Base-by-base conservation (phyloP, 2,888 invertebrate genomes). In the Drosophila mercatorum region DNA sequence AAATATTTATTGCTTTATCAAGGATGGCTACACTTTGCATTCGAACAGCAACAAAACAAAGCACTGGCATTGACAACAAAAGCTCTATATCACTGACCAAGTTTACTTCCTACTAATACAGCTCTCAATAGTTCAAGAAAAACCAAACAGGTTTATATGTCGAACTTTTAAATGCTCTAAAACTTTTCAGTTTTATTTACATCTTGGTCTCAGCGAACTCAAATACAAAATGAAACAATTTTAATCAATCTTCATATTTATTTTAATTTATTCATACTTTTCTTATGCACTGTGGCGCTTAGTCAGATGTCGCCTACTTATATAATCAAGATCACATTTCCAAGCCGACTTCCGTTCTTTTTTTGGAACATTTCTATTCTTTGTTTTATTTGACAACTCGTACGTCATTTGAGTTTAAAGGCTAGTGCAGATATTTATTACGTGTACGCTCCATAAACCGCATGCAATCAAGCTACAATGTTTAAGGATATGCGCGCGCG, bases 371-470 rank as follows among this genome's bases (percentile, higher is more conserved):
- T 22, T 49, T 47, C 41, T 38, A 44, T 74, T 74, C 41, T 55
- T 64, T 31, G 61, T 53, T 59, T 66, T 62, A 22, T 44, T 22
- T 67, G 72, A 69, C 70, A 80, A 68, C 52, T 66, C 69, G 66
- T 74, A 58, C 61, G 59, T 55, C 43, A 53, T 62, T 59, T 59
- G 68, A 58, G 17, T 26, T 56, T 60, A 52, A 63, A 52, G 40
- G 57, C 49, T 78, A 74, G 68, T 78, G 72, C 52, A 49, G 41
- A 59, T 70, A 80, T 77, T 82, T 83, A 89, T 85, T 88, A 77
- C 88, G 60, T 62, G 80, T 84, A 88, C 83, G 90, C 90, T 53
- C 72, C 90, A 88, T 84, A 84, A 84, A 89, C 72, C 74, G 51
- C 81, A 68, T 60, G 73, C 64, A 76, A 72, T 72, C 66, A 62